Base-by-base conservation (phyloP, 2,113 vertebrate species). In the Anarhynchus alexandrinus region DNA sequence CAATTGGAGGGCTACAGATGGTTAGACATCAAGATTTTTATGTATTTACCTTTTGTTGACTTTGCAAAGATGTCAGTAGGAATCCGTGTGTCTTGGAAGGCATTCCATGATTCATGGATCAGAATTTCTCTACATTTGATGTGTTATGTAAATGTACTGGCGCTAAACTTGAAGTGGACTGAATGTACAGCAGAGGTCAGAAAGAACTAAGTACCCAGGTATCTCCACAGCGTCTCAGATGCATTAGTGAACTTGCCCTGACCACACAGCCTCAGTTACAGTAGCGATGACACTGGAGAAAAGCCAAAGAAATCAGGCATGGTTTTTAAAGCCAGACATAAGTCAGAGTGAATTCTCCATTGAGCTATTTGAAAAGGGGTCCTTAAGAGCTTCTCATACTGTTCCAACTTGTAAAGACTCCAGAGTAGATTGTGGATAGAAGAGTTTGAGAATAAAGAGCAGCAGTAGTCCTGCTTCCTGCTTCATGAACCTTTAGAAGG, bases 111-210 rank as follows among this genome's bases (percentile, higher is more conserved):
- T 34, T 43, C 4, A 40, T 4, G 18, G 40, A 32, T 58, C 7
- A 43, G 22, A 49, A 23, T 64, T 49, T 43, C 5, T 70, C 15
- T 52, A 5, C 1, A 2, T 82, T 84, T 51, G 5, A 55, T 38
- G 5, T 38, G 17, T 26, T 59, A 15, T 11, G 4, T 26, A 67
- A 59, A 79, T 14, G 4, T 40, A 22, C 2, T 1, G 1, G 2
- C 54, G 4, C 5, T 67, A 45, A 61, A 62, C 5, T 25, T 67
- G 6, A 43, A 69, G 20, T 66, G 10, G 6, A n/a, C 10, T 47
- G 52, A 76, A 61, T 19, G 15, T 55, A 66, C 18, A 72, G 7
- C 36, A 62, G 23, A 49, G 4, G 6, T 62, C 15, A 79, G 22
- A 61, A 89, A 45, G 17, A 78, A 45, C 4, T 16, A 32, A 18